Evolutionary conservation across 2,797 vertebrate species (phyloP), one percentile per base, ranked within the genome.

Genomic region (Salmo trutta): DNA sequence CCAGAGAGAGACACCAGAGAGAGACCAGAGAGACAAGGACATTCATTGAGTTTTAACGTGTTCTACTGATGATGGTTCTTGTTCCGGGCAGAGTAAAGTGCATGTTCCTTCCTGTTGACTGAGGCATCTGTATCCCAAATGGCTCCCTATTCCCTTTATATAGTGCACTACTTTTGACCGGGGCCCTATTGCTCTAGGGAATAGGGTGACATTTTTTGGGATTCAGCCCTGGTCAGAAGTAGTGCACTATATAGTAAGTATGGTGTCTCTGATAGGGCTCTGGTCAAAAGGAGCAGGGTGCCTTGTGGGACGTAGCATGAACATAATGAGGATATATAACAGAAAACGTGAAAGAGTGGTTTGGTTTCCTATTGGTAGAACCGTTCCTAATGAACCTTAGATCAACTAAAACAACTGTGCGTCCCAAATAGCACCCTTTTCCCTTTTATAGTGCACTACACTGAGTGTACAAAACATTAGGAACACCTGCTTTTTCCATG

Each of bases 311-410:
- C 19, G 17, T 17, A 36, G 5, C 33, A 71, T 47, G 15, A 72
- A 65, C 67, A 19, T 59, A 36, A 71, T 71, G 71, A 59, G 52
- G 56, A 36, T 1, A 56, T 19, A 54, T 59, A 68, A 73, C 51
- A 56, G 84, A 83, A 83, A 87, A 85, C 81, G 8, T 29, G 71
- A 69, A 66, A 78, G 33, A 29, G 27, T 54, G 62, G 70, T 75
- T 19, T 81, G 54, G 33, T 54, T 74, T 51, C 41, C 19, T n/a
- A 24, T 64, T 33, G 15, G 19, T 31, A 41, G 65, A 74, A 75
- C 64, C 52, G 24, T 41, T 41, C 36, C 6, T 41, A 41, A 41
- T 41, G 1, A 41, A 41, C 36, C 36, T 36, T 36, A 8, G 7
- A 41, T 41, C 51, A 65, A 52, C 54, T 4, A 51, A 7, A 47